Evolutionary conservation across 1,140 invertebrate genomes (phyloP), one percentile per base, ranked within the genome.

Genomic region (Palaemon carinicauda): DNA sequence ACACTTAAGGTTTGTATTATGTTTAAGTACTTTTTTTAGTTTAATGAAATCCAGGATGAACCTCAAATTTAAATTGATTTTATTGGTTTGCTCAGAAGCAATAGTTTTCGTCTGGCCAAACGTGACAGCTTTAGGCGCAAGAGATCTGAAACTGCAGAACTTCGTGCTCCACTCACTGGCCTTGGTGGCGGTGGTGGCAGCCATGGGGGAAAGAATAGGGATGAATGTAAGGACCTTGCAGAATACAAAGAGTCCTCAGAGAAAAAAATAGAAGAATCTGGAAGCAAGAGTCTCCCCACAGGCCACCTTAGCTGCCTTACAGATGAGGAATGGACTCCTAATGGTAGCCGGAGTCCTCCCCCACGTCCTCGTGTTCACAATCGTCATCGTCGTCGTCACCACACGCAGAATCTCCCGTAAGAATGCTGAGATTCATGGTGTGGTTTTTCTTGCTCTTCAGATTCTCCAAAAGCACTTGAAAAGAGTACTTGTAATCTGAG

Each of bases 371-470:
- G 65, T 17, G 41, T 73, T 29, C 65, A 79, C 24, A 79, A 65
- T 50, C 82, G 82, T 60, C 84, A 86, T 65, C 84, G 84, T n/a
- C 84, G 84, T 54, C 84, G 84, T 19, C 84, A 86, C 77, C 84
- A 86, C 54, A 86, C 84, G 21, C 80, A 82, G 51, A 65, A 82
- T 54, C 82, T 80, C 21, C 78, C 78, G 78, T 80, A 80, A 80
- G 78, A 53, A 69, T 69, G 65, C 65, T 15, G 78, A 53, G n/a
- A 27, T 31, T 53, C 53, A 54, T 80, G 78, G 51, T n/a, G 77
- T 79, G 77, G 24, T 69, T 69, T 69, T 69, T 27, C 24, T 31
- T 69, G 65, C 24, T 27, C 21, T 21, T 31, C 65, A 69, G 24
- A 27, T 69, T 31, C 65, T 31, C 24, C 29, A 69, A 69, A 69